phyloP scores from a whole-genome alignment of 2,888 invertebrate genomes.

The Melinaea marsaeus region DNA sequence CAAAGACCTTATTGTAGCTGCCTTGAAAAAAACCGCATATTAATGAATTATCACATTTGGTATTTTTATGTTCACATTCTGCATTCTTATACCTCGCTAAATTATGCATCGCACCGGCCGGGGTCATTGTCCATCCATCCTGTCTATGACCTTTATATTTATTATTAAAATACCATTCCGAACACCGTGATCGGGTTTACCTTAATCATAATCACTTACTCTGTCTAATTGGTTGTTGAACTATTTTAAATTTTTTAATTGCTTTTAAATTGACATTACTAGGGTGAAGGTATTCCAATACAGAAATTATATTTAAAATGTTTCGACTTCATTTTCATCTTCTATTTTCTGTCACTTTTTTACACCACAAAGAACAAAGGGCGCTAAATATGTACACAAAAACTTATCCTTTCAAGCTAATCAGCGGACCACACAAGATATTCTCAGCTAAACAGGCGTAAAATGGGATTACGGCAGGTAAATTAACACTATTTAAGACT shows the following conservation, averaged over 20 bases:
- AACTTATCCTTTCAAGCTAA: constrained; percentile 44
- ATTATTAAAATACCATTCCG: constrained; percentile 12
- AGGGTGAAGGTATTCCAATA: too few species aligned
- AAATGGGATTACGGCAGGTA: not conserved
- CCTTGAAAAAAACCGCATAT: not conserved
- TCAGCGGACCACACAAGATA: constrained; percentile 44
- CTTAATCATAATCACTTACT: not conserved
- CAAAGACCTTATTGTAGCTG: not conserved
- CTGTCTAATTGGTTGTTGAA: too few species aligned
- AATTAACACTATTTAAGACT: too few species aligned
- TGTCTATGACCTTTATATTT: constrained; percentile 24
- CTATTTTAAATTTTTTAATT: too few species aligned
- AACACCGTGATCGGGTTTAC: not conserved
- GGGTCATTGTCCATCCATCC: constrained; percentile 25
- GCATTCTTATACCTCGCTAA: constrained; percentile 15
- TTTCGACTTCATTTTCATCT: too few species aligned
- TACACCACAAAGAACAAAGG: constrained; percentile 33
- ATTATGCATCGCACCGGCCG: constrained; percentile 24
- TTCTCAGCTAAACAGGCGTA: constrained; percentile 28
- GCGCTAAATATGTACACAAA: constrained; percentile 15
- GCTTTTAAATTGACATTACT: too few species aligned
- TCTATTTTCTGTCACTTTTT: constrained; percentile 27
- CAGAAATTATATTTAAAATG: too few species aligned
- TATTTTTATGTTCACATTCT: constrained; percentile 14
- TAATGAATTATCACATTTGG: constrained; percentile 16